Base-by-base conservation (phyloP, 1,140 invertebrate species). In the Adelges cooleyi region DNA sequence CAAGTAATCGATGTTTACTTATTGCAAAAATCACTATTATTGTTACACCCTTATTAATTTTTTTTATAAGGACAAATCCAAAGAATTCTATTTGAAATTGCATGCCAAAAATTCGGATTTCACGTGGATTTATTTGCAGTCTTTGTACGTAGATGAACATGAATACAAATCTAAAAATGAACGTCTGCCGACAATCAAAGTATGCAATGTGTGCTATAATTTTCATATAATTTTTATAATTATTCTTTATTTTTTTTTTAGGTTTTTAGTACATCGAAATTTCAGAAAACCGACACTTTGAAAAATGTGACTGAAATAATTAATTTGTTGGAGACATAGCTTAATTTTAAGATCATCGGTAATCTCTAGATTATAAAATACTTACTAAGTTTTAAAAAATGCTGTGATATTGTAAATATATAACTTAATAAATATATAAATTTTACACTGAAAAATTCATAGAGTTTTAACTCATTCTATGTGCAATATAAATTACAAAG, bases 1-100 rank as follows among this genome's bases (percentile, higher is more conserved):
- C 83, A 85, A 77, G 84, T 85, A 75, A 68, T 29, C n/a, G 17
- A 56, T 40, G 5, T 40, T 40, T 38, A 13, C 36, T 38, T 38
- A 13, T 42, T 22, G 13, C 42, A 1, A 11, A 17, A 23, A 23
- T 40, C n/a, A 42, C 36, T n/a, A n/a, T n/a, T 36, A 10, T 10
- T 27, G 3, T 22, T 46, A 29, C 44, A 11, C 18, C 15, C 25
- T 27, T 15, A 25, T 17, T 27, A 2, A 27, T 29, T 56, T 27
- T 17, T 29, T 27, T 25, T 46, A 18, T 6, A 27, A 59, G 54
- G 42, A 59, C 2, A 44, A 27, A 17, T 59, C 54, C 44, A 42
- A 59, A 44, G 40, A 59, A 8, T 59, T 59, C 4, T 59, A 59
- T 44, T 23, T 11, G 27, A 59, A 46, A 59, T 44, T 59, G 13